phyloP scores from a whole-genome alignment of 1,140 invertebrate species.

The Apis mellifera region Amel_HAv3.1 CM009932.2:5774001-5774500 shows the following conservation, averaged over 20 bases:
- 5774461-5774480: too few relatives aligned
- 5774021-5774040: constrained; percentile 41
- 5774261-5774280: constrained; percentile 48
- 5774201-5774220: constrained; percentile 78
- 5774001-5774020: neutral
- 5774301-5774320: neutral
- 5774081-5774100: constrained; percentile 75
- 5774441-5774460: too few relatives aligned
- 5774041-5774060: constrained; percentile 70
- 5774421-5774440: too few relatives aligned
- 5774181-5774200: constrained; percentile 70
- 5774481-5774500: too few relatives aligned
- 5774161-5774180: constrained; percentile 77
- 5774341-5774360: too few relatives aligned
- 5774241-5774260: constrained; percentile 52
- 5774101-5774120: constrained; percentile 78
- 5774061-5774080: constrained; percentile 68
- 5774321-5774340: too few relatives aligned
- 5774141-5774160: constrained; percentile 76
- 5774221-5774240: constrained; percentile 74
- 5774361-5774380: too few relatives aligned
- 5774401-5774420: too few relatives aligned
- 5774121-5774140: constrained; percentile 73
- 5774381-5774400: too few relatives aligned
- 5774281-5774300: constrained; percentile 43